Evolutionary conservation across 2,888 invertebrate genomes (phyloP), one percentile per base, ranked within the genome.

Genomic region (Vesta saturnalis): DNA sequence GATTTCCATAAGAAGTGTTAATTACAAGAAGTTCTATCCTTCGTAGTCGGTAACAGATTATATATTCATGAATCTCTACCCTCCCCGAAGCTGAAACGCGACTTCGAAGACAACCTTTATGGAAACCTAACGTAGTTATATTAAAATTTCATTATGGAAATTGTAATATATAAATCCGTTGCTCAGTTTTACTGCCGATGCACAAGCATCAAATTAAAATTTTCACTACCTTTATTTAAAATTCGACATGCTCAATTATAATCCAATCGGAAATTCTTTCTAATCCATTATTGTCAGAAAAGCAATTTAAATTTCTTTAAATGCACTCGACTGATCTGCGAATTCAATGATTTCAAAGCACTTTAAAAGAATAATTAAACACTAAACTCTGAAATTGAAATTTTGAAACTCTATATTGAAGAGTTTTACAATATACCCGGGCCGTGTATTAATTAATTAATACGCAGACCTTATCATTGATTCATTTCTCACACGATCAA

Each of bases 1-100:
- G 74, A 76, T 77, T 76, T 77, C 77, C 77, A 76, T 76, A 76
- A 76, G 76, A 76, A 76, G 76, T 76, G 76, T 76, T 76, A 76
- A 76, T 76, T 76, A 76, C 76, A 75, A 75, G 76, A 76, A 76
- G 71, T 75, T 75, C 73, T 73, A 70, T 72, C 72, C 73, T 70
- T 60, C 65, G 70, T 67, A 70, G 69, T 70, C 73, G 71, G 71
- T 73, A 72, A 75, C 72, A 73, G 76, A 77, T 77, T 77, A 77
- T 70, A 73, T 76, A 77, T 77, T 77, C 77, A 77, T 77, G 77
- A 77, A 75, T 77, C 73, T 67, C 69, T 73, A 57, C 61, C 67
- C 64, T 62, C 70, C 56, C 63, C 56, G 57, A 56, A 58, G 67
- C 64, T 60, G 63, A 35, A 67, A n/a, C n/a, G 60, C 57, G 65